A percentile compares a stretch with the other conserved stretches of the same genome.
Conservation (phyloP, 2,888 invertebrate genomes). For the Trypoxylon attenuatum region DNA sequence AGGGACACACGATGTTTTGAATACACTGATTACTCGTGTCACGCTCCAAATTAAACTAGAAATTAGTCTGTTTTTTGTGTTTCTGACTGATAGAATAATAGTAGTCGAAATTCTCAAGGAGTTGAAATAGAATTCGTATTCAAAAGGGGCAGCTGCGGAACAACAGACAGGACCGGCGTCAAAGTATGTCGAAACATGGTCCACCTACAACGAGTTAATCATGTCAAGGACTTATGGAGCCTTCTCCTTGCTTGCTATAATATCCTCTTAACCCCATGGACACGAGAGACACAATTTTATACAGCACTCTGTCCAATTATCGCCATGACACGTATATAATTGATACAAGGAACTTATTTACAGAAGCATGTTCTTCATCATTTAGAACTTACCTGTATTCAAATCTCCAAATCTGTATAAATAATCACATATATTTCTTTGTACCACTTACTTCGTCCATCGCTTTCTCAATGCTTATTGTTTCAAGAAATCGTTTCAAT, state of each 20-base stretch:
- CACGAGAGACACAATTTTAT: conserved; percentile 33
- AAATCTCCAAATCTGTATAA: neutral
- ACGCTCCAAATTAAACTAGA: too few relatives aligned
- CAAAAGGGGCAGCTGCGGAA: conserved; percentile 33
- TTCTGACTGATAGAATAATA: too few relatives aligned
- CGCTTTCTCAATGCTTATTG: neutral
- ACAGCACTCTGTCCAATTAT: conserved; percentile 28
- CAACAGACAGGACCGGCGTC: conserved; percentile 34
- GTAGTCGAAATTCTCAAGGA: too few relatives aligned
- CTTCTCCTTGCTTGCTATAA: conserved; percentile 46
- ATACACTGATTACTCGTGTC: too few relatives aligned
- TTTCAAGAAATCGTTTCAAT: conserved; percentile 11
- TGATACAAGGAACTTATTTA: conserved; percentile 13
- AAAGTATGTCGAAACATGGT: conserved; percentile 57
- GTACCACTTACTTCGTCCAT: too few relatives aligned
- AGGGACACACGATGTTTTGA: too few relatives aligned
- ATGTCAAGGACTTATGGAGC: conserved; percentile 61
- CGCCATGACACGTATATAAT: conserved; percentile 16
- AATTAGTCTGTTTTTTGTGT: too few relatives aligned
- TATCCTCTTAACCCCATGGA: conserved; percentile 53
- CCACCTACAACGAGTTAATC: conserved; percentile 62
- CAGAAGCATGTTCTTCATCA: conserved; percentile 9
- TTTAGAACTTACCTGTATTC: neutral
- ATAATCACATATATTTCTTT: neutral
- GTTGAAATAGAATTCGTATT: conserved; percentile 15